These are phyloP conservation scores for Apodemus sylvaticus DNA, from an alignment of 2,113 vertebrate species.

Conservation along the genomic window DNA sequence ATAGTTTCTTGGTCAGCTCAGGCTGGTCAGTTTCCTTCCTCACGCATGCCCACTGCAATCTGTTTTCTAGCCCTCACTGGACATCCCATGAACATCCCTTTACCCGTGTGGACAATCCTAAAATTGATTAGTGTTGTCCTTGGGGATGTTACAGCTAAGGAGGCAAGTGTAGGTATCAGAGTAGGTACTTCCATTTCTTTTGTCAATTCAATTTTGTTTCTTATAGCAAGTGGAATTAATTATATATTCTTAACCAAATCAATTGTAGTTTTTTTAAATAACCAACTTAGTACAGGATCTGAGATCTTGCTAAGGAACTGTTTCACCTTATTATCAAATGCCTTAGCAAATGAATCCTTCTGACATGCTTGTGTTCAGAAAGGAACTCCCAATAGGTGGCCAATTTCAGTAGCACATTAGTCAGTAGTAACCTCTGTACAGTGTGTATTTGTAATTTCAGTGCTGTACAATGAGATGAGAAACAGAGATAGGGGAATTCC, in stretches of 20 bases:
- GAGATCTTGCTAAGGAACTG: not conserved
- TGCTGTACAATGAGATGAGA: not conserved
- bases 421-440: not conserved
- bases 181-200: not conserved
- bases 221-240: not conserved
- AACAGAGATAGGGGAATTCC: not conserved
- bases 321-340: not conserved
- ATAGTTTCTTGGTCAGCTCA: slow-evolving; percentile 69
- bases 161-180: not conserved
- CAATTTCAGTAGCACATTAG: not conserved
- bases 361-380: not conserved
- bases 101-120: slow-evolving; percentile 60
- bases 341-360: slow-evolving; percentile 11
- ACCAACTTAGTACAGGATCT: not conserved
- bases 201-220: not conserved
- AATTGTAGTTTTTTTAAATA: not conserved
- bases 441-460: not conserved
- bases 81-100: slow-evolving; percentile 65
- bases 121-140: not conserved
- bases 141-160: not conserved
- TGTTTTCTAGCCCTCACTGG: slow-evolving; percentile 55
- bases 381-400: not conserved
- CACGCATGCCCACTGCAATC: slow-evolving; percentile 55
- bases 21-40: slow-evolving; percentile 62
- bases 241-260: not conserved